A percentile compares a stretch with the other conserved stretches of the same genome.
phyloP scores from a whole-genome alignment of 64 coral and sea anemone genomes.

The Stichodactyla helianthus region DNA sequence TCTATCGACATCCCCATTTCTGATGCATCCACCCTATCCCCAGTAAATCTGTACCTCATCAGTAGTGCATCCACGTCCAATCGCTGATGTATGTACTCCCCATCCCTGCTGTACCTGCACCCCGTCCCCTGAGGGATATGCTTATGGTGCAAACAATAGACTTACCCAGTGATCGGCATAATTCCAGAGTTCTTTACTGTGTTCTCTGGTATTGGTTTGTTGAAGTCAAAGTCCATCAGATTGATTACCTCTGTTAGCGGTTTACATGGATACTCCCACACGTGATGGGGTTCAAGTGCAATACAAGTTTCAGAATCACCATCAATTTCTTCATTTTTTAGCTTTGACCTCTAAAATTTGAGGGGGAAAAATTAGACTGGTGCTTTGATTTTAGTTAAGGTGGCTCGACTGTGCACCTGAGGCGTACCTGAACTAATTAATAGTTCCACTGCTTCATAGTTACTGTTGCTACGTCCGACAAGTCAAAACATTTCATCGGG shows the following conservation, averaged over 20 bases:
- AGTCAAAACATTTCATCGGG: too few species aligned
- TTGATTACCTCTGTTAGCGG: constrained; percentile 61
- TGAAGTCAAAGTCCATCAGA: constrained; percentile 78
- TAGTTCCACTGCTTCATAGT: too few species aligned
- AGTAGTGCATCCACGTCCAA: too few species aligned
- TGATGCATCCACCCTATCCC: neutral
- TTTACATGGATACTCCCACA: constrained; percentile 91
- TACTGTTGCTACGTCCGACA: too few species aligned
- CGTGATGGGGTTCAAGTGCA: constrained; percentile 80
- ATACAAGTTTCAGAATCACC: constrained; percentile 45
- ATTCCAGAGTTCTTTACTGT: constrained; percentile 9
- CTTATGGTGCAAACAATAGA: neutral
- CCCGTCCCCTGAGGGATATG: too few species aligned
- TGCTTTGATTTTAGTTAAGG: neutral
- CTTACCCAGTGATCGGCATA: constrained; percentile 55
- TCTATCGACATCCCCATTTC: neutral
- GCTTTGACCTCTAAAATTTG: constrained; percentile 13
- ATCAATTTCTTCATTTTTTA: constrained; percentile 43
- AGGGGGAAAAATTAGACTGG: neutral
- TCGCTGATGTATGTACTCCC: neutral
- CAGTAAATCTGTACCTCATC: neutral
- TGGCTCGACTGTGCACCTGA: too few species aligned
- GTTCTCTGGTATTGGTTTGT: constrained; percentile 30
- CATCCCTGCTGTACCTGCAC: neutral
- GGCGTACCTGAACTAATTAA: too few species aligned